phyloP scores from a whole-genome alignment of 2,113 vertebrate genomes.

The Onychorhynchus coronatus region DNA sequence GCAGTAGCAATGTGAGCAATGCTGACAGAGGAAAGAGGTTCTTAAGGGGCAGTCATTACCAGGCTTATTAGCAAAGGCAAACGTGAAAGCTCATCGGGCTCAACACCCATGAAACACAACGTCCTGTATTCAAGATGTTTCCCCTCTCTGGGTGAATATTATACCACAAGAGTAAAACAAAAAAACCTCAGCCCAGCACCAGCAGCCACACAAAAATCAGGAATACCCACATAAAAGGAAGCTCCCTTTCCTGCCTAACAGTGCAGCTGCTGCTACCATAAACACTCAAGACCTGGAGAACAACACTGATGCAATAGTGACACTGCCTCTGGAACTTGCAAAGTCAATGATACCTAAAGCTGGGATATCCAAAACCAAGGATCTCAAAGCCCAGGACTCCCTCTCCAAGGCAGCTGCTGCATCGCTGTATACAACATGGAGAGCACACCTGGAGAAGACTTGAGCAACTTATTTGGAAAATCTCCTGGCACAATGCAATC shows the following conservation, averaged over 20 bases:
- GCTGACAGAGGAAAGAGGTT: background rate
- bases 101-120: slow-evolving; percentile 26
- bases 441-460: background rate
- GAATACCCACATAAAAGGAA: slow-evolving; percentile 62
- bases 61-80: background rate
- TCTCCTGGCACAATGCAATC: background rate
- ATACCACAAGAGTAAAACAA: slow-evolving; percentile 41
- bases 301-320: background rate
- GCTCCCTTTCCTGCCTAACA: slow-evolving; percentile 27
- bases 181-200: slow-evolving; percentile 42
- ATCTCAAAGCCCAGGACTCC: background rate
- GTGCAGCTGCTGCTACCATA: background rate
- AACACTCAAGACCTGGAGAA: background rate
- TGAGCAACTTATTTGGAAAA: background rate
- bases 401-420: background rate
- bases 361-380: background rate
- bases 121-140: slow-evolving; percentile 57
- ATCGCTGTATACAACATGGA: background rate
- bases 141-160: slow-evolving; percentile 36
- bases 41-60: background rate
- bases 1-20: background rate
- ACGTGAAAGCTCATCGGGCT: background rate
- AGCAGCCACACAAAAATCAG: slow-evolving; percentile 57
- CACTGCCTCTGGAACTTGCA: background rate
- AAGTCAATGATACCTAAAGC: background rate